These are phyloP conservation scores for Plodia interpunctella DNA, from an alignment of 1,140 invertebrate genomes.

Conservation along the genomic window DNA sequence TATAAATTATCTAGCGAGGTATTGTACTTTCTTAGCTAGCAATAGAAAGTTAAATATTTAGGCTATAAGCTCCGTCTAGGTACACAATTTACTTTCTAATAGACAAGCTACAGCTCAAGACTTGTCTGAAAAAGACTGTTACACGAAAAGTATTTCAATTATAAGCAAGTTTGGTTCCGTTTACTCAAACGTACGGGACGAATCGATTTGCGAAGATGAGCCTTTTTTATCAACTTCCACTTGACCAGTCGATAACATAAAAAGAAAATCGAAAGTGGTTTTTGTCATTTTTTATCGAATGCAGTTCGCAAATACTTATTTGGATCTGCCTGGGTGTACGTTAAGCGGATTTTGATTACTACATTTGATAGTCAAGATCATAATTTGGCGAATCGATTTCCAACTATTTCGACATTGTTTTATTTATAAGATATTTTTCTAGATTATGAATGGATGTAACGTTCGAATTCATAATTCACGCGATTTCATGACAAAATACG, in stretches of 20 bases:
- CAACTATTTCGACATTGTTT: no score
- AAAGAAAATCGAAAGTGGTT: slow-evolving; percentile 49
- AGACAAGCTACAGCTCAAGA: neutral
- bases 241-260: slow-evolving; percentile 41
- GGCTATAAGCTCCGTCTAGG: slow-evolving; percentile 3
- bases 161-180: neutral
- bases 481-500: neutral
- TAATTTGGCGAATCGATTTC: no score
- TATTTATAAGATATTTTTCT: no score
- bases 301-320: no score
- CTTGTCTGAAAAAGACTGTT: neutral
- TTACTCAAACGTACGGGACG: slow-evolving; percentile 10
- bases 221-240: slow-evolving; percentile 33
- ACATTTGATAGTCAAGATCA: no score
- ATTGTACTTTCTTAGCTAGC: neutral
- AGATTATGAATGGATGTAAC: neutral
- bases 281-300: no score
- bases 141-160: slow-evolving; percentile 13
- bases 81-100: slow-evolving; percentile 5
- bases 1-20: neutral
- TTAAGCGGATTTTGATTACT: no score
- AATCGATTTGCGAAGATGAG: slow-evolving; percentile 19
- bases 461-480: neutral
- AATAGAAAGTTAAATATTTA: slow-evolving; percentile 1
- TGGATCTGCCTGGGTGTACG: no score